Evolutionary conservation across 2,888 invertebrate species (phyloP), one percentile per base, ranked within the genome.

Genomic region (Volucella inanis): DNA sequence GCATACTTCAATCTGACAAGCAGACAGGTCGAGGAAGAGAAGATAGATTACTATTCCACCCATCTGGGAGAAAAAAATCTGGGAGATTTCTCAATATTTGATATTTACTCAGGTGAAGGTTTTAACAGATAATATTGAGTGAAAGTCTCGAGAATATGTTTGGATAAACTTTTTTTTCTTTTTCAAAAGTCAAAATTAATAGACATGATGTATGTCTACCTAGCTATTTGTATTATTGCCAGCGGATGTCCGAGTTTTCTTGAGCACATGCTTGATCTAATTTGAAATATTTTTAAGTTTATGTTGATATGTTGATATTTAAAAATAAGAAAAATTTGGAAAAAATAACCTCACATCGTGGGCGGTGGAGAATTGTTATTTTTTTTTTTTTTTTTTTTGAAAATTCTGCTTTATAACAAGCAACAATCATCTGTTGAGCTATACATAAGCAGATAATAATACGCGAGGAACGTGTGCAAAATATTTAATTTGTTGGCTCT

Each of bases 41-140:
- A 70, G 83, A 84, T 84, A 75, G 83, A 79, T 79, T 75, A 79
- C 70, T 65, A 84, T 31, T 84, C 74, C 74, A 75, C 74, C 57
- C 45, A 31, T 72, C 31, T 45, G 11, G 3, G 12, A 61, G 11
- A 12, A 38, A 54, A 61, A 67, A 74, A 70, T 57, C 49, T 52
- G 43, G 52, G 52, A 67, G 59, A 67, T 67, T 67, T n/a, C 64
- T 72, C 52, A 79, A 79, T 79, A 59, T 79, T 78, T 70, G 64
- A 75, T 84, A 54, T 84, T 79, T 74, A 55, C 83, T 70, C 64
- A 84, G 65, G 83, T 70, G 59, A 75, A 70, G 74, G 45, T 68
- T 67, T 55, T 18, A 64, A 22, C 15, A 18, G 41, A 41, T 10
- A 31, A 50, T 38, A 52, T 62, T 50, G 41, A 74, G 83, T 64